Evolutionary conservation across 2,797 vertebrate species (phyloP), one percentile per base, ranked within the genome.

Genomic region (Protosalanx chinensis): DNA sequence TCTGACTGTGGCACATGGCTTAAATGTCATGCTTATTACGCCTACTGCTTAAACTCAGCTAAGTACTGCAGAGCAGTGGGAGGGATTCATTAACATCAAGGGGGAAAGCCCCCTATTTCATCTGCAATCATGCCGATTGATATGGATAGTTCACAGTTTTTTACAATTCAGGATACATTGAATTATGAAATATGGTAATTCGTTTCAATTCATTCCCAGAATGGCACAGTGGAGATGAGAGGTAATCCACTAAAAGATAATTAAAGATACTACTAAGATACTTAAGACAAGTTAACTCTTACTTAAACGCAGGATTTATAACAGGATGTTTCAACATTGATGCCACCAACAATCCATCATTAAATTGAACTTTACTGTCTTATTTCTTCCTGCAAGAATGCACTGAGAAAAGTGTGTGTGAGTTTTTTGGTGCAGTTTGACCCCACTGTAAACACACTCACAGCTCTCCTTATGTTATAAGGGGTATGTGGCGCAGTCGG

Each of bases 61-160:
- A 75, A 80, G 76, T 68, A 76, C 57, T 35, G 67, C 30, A 57
- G 53, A 57, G 29, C 33, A 23, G 32, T n/a, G 56, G 64, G 70
- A 81, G 69, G 72, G 60, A 67, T 84, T 88, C 85, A 88, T 89
- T 88, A 86, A 82, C 84, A 80, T 86, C 86, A 75, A 76, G 80
- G 83, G 82, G 72, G 75, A 73, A 75, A 76, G 82, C 72, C 74
- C 74, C 68, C 69, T 75, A 76, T 76, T 68, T 73, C 81, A 76
- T 83, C 72, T 27, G 69, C 71, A 73, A 67, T 68, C 69, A 58
- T 69, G 64, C 72, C 72, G 71, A 68, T 67, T 64, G 71, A 69
- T 80, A 66, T 59, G 67, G 74, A 76, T 81, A 51, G 73, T 75
- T 77, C 65, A 53, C 15, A 30, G 41, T 18, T 16, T 61, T 61